A percentile compares a stretch with the other conserved stretches of the same genome.
Conservation (phyloP, 2,113 vertebrate genomes). For the Peromyscus maniculatus region DNA sequence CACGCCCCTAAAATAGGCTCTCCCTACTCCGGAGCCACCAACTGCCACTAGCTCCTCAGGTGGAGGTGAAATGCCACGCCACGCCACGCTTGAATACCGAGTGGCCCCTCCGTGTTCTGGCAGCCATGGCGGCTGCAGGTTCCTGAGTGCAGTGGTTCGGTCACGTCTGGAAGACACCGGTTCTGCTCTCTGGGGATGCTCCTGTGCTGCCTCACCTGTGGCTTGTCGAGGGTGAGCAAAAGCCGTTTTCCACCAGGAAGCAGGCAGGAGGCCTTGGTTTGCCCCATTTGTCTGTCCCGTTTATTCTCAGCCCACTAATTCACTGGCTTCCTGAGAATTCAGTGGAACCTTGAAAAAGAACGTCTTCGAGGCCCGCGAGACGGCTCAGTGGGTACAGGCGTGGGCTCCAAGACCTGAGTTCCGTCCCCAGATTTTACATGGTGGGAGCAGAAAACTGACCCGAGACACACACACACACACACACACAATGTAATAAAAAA, state of each 20-base stretch:
- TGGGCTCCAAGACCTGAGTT: background rate
- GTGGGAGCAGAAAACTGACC: background rate
- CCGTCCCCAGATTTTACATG: too few relatives aligned
- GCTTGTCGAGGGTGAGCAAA: background rate
- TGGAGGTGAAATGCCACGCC: too few relatives aligned
- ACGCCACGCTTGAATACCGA: background rate
- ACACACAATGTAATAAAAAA: background rate
- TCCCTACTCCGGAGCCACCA: background rate
- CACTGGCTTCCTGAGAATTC: background rate
- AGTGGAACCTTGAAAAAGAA: background rate
- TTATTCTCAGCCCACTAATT: constrained; percentile 21
- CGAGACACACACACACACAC: too few relatives aligned
- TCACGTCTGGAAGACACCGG: background rate
- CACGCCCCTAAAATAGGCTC: background rate
- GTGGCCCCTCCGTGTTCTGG: background rate
- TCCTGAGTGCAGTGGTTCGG: background rate
- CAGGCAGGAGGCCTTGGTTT: background rate
- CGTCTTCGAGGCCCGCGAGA: background rate
- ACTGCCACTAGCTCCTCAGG: background rate
- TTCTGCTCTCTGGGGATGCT: background rate
- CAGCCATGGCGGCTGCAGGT: too few relatives aligned
- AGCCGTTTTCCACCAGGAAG: constrained; percentile 36
- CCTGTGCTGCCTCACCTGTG: background rate
- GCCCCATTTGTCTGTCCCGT: background rate
- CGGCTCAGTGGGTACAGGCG: background rate